Conservation (phyloP, 2,888 invertebrate genomes). For the Trachelus troglodyta region DNA sequence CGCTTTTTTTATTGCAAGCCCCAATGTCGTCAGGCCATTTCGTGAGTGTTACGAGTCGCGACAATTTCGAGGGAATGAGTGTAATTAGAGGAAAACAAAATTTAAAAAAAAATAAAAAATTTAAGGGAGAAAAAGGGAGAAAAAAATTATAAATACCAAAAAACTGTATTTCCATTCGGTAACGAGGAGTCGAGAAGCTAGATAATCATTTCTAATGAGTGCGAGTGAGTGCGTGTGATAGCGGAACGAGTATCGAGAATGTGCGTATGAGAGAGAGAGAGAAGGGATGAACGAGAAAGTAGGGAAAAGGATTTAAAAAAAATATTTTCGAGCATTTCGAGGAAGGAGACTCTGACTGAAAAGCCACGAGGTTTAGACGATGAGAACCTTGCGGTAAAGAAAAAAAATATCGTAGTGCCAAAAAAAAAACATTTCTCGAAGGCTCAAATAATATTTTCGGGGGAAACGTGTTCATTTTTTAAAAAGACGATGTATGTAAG, state of each 20-base stretch:
- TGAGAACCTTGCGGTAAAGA: conserved; percentile 6
- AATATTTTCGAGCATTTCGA: conserved; percentile 20
- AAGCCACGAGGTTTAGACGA: background rate
- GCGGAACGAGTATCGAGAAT: background rate
- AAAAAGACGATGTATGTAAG: background rate
- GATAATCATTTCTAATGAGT: conserved; percentile 27
- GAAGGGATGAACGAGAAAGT: background rate
- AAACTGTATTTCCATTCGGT: background rate
- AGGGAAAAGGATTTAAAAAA: conserved; percentile 1
- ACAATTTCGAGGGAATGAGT: background rate
- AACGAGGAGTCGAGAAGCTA: conserved; percentile 15
- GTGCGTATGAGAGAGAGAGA: conserved; percentile 5
- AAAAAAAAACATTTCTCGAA: conserved; percentile 13
- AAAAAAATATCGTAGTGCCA: conserved; percentile 10
- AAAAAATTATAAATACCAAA: background rate
- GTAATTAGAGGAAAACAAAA: background rate
- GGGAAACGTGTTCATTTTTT: conserved; percentile 9
- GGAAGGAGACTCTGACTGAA: background rate
- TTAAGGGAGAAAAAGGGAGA: conserved; percentile 10
- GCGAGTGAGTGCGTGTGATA: conserved; percentile 6
- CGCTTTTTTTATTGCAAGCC: too few species aligned
- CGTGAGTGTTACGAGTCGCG: background rate
- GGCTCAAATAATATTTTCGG: conserved; percentile 14
- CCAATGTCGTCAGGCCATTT: too few species aligned
- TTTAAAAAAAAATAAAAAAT: conserved; percentile 21